Percentiles rank a stretch among this genome's conserved stretches.
phyloP scores from a whole-genome alignment of 35 echinoderm and acorn worm species.

The Holothuria glaberrima region DNA sequence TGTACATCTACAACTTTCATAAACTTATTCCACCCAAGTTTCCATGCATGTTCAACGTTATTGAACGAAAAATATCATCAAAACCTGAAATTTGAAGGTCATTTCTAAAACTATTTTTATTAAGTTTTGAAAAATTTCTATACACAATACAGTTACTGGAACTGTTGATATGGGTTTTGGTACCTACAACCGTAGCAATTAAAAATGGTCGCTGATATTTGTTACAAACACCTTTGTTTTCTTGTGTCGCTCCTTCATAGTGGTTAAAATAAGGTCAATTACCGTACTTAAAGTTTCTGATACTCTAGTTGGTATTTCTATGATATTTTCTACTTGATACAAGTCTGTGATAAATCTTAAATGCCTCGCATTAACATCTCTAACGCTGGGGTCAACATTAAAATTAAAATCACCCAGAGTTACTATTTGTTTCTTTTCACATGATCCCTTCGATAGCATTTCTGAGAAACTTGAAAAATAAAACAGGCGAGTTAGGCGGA shows the following conservation, averaged over 20 bases:
- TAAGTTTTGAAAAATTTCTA: neutral
- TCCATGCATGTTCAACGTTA: neutral
- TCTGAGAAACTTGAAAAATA: neutral
- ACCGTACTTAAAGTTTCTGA: no score
- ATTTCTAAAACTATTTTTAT: no score
- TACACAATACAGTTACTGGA: neutral
- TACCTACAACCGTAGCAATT: neutral
- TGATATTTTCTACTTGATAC: no score
- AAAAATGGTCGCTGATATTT: neutral
- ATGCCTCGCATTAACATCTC: no score
- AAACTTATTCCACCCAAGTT: neutral
- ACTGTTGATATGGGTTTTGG: neutral
- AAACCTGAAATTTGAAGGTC: conserved; percentile 8
- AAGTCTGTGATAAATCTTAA: no score
- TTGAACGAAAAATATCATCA: neutral
- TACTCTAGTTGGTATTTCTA: no score
- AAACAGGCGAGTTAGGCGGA: neutral
- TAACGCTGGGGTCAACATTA: no score
- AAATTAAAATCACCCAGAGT: neutral
- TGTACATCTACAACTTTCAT: neutral
- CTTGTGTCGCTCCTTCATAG: neutral
- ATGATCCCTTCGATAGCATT: no score
- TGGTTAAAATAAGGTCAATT: neutral
- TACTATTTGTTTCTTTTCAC: no score
- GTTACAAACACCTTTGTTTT: neutral